phyloP scores from a whole-genome alignment of 2,888 invertebrate genomes.

The Lordiphosa andalusiaca region DNA sequence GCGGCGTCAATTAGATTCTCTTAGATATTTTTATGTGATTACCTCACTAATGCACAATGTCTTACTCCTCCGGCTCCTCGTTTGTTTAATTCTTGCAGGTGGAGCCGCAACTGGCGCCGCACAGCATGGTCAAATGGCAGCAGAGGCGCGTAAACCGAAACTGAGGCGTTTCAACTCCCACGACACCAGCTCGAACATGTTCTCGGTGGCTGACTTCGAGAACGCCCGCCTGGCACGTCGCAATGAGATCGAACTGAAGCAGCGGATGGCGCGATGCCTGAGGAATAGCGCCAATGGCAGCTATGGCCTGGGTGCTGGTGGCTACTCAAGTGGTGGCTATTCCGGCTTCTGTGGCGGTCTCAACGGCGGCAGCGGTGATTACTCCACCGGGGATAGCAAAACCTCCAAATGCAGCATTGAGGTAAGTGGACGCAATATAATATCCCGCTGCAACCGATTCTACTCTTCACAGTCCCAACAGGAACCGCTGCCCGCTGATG shows the following conservation, averaged over 20 bases:
- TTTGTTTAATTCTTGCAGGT: constrained; percentile 40
- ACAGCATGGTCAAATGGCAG: constrained; percentile 58
- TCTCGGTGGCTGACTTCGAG: constrained; percentile 80
- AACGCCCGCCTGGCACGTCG: constrained; percentile 80
- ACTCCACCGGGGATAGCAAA: constrained; percentile 80
- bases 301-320: constrained; percentile 54
- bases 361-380: constrained; percentile 77
- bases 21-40: constrained; percentile 42
- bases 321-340: constrained; percentile 24
- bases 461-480: constrained; percentile 61
- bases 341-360: constrained; percentile 57
- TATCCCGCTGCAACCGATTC: background rate
- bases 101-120: constrained; percentile 50
- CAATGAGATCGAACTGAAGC: constrained; percentile 80
- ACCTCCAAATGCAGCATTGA: constrained; percentile 79
- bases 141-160: constrained; percentile 79
- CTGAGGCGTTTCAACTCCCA: constrained; percentile 80
- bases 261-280: constrained; percentile 77
- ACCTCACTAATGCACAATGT: constrained; percentile 56
- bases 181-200: constrained; percentile 80
- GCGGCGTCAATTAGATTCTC: constrained; percentile 43
- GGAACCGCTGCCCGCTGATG: constrained; percentile 78
- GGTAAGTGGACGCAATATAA: constrained; percentile 50
- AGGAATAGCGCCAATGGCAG: constrained; percentile 77
- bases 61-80: constrained; percentile 19